Percentiles rank a stretch among this genome's conserved stretches.
phyloP scores from a whole-genome alignment of 2,113 vertebrate species.

The Xyliphius kryptos region DNA sequence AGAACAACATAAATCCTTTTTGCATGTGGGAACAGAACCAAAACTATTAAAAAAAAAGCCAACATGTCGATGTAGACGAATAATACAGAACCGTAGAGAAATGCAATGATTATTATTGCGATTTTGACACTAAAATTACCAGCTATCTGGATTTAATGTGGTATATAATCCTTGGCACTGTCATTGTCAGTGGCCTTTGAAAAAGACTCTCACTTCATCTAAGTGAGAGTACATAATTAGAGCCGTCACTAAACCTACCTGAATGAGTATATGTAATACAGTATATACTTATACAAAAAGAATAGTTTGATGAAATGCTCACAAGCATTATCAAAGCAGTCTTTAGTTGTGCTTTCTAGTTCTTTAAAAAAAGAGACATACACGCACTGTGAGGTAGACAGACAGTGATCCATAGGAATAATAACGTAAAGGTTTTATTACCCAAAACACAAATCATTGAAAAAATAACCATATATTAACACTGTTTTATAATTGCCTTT shows the following conservation, averaged over 20 bases:
- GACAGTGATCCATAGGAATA: too few species aligned
- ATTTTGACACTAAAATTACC: constrained; percentile 35
- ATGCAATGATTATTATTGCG: constrained; percentile 38
- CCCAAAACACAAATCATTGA: too few species aligned
- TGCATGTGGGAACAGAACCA: not conserved
- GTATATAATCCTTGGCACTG: not conserved
- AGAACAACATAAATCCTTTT: not conserved
- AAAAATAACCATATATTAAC: too few species aligned
- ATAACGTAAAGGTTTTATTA: too few species aligned
- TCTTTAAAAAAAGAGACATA: not conserved
- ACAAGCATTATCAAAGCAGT: not conserved
- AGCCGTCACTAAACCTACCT: not conserved
- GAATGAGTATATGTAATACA: not conserved
- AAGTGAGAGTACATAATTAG: not conserved
- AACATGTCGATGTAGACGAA: not conserved
- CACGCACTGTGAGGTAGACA: too few species aligned
- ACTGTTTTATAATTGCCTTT: too few species aligned
- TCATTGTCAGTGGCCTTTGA: not conserved
- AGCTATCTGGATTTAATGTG: not conserved
- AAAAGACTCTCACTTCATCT: not conserved
- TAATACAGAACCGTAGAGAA: not conserved
- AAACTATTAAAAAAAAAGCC: not conserved
- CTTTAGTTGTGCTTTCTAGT: not conserved
- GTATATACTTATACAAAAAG: not conserved
- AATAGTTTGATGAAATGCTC: constrained; percentile 15